phyloP scores from a whole-genome alignment of 1,140 invertebrate genomes.

The Diachasmimorpha longicaudata region DNA sequence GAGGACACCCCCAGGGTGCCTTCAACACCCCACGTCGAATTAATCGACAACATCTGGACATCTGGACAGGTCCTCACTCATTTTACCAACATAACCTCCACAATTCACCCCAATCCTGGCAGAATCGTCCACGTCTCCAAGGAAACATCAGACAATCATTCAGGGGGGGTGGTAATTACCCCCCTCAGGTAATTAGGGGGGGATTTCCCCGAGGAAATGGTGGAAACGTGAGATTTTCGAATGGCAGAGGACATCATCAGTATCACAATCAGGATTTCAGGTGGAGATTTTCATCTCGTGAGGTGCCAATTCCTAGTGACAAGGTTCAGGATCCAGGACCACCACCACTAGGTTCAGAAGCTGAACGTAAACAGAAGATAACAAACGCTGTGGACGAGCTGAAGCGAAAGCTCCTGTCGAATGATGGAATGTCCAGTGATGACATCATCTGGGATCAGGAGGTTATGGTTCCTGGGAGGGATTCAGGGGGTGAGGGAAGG shows the following conservation, averaged over 20 bases:
- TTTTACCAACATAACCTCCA: not conserved
- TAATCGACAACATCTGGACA: not conserved
- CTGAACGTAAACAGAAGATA: slow-evolving; percentile 54
- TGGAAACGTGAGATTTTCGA: not conserved
- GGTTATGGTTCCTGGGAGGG: not conserved
- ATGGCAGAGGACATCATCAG: not conserved
- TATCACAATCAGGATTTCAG: not conserved
- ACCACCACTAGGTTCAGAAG: slow-evolving; percentile 52
- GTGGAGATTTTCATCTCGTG: not conserved
- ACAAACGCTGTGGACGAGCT: slow-evolving; percentile 53
- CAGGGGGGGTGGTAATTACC: not conserved
- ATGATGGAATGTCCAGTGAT: not conserved
- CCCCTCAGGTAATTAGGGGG: too few species aligned
- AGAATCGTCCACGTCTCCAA: not conserved
- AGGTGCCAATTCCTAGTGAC: not conserved
- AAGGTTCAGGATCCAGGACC: slow-evolving; percentile 23
- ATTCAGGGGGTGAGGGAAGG: not conserved
- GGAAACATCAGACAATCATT: not conserved
- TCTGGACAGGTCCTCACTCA: not conserved
- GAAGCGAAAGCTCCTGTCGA: slow-evolving; percentile 42
- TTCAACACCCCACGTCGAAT: not conserved
- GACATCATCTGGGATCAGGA: slow-evolving; percentile 16
- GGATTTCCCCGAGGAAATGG: not conserved
- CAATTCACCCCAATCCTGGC: not conserved
- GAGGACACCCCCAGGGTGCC: not conserved